A percentile compares a stretch with the other conserved stretches of the same genome.
phyloP scores from a whole-genome alignment of 1,140 invertebrate genomes.

The Zaprionus capensis region DNA sequence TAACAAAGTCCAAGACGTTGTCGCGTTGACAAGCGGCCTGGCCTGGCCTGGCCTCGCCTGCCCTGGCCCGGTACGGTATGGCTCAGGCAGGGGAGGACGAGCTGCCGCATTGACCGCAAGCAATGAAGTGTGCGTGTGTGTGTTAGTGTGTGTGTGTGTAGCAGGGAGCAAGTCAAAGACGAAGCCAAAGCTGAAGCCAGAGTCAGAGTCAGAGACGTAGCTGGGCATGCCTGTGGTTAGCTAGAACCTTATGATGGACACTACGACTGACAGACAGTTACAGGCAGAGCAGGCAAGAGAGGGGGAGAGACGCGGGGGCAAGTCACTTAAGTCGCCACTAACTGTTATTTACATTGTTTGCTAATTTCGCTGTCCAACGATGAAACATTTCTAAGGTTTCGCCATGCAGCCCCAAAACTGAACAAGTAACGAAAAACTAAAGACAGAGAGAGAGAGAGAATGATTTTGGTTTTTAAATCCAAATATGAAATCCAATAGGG shows the following conservation, averaged over 20 bases:
- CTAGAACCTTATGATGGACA: conserved; percentile 9
- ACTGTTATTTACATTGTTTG: conserved; percentile 79
- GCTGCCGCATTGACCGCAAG: conserved; percentile 68
- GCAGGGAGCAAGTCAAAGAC: conserved; percentile 20
- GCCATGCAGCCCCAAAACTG: conserved; percentile 11
- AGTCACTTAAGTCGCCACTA: conserved; percentile 70
- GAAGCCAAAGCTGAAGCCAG: conserved; percentile 12
- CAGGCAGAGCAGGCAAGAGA: neutral
- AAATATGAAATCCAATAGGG: conserved; percentile 74
- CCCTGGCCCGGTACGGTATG: neutral
- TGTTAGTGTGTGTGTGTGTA: neutral
- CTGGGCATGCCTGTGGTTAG: conserved; percentile 63
- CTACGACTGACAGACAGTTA: neutral
- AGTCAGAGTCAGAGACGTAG: neutral
- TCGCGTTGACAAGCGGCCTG: conserved; percentile 46
- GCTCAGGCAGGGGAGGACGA: neutral
- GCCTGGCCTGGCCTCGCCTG: neutral
- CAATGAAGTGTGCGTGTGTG: conserved; percentile 57
- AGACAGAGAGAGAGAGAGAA: conserved; percentile 11
- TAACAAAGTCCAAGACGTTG: conserved; percentile 76
- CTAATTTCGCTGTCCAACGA: conserved; percentile 65
- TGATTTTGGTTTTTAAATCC: conserved; percentile 40
- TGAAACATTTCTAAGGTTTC: conserved; percentile 66
- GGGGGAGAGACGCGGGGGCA: neutral
- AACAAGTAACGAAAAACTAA: conserved; percentile 23